These are phyloP conservation scores for Psix sp. DNA, from an alignment of 1,140 invertebrate genomes.

Conservation along the genomic window DNA sequence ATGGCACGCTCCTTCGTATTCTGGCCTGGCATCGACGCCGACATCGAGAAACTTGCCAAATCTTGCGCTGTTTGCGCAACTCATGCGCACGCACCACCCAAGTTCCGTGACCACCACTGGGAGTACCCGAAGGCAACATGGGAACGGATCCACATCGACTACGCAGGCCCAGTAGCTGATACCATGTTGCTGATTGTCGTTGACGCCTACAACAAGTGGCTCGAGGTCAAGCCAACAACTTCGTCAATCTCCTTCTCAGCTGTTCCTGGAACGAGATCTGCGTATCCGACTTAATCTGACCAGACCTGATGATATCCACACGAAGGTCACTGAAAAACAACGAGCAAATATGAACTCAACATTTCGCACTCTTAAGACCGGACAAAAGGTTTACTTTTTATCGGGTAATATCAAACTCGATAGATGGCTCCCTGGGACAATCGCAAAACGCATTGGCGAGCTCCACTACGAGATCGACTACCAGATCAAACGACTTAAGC, in stretches of 20 bases:
- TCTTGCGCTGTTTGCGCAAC: no score
- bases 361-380: constrained; percentile 2
- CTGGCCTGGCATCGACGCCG: constrained; percentile 74
- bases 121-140: no score
- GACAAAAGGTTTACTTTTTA: constrained; percentile 16
- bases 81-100: no score
- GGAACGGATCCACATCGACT: constrained; percentile 72
- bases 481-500: not conserved
- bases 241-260: constrained; percentile 24
- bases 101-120: no score
- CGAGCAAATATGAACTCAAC: no score
- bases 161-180: constrained; percentile 68
- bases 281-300: no score
- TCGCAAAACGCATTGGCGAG: not conserved
- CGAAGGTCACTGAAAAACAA: no score
- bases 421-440: constrained; percentile 1
- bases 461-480: constrained; percentile 4
- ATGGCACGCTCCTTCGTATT: constrained; percentile 74
- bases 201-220: constrained; percentile 75
- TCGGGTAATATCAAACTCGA: constrained; percentile 10
- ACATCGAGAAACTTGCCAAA: constrained; percentile 62
- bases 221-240: constrained; percentile 35
- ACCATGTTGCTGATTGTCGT: constrained; percentile 71
- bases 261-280: no score
- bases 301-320: no score